Evolutionary conservation across 2,888 invertebrate species (phyloP).

Genomic region (Drosophila ustulata): DNA sequence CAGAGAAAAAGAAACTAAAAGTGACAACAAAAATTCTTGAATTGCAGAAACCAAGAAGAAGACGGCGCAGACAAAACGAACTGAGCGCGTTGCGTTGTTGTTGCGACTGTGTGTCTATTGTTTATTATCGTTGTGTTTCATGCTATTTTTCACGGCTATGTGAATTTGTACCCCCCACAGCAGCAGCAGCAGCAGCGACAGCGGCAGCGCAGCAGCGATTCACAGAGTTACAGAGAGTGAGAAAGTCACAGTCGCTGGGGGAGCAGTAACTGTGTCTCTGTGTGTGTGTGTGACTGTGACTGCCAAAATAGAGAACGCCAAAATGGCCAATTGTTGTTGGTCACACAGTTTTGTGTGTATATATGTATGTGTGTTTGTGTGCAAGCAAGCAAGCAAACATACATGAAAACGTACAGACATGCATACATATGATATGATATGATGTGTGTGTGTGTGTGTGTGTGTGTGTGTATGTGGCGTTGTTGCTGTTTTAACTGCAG

Average conservation of each 20-base stretch:
- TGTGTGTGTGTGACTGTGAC: constrained; percentile 36
- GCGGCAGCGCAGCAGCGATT: constrained; percentile 18
- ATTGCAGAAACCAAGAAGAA: constrained; percentile 22
- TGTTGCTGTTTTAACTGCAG: constrained; percentile 56
- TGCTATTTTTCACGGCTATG: constrained; percentile 65
- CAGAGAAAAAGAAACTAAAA: constrained; percentile 23
- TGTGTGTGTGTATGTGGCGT: constrained; percentile 36
- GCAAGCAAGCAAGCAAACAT: constrained; percentile 9
- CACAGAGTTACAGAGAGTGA: constrained; percentile 36
- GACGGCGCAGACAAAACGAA: constrained; percentile 30
- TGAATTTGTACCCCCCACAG: constrained; percentile 78
- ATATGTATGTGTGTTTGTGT: constrained; percentile 32
- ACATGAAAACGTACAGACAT: constrained; percentile 8
- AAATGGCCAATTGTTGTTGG: constrained; percentile 67
- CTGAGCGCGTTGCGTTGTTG: constrained; percentile 48
- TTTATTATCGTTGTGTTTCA: constrained; percentile 74
- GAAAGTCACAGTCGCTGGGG: constrained; percentile 58
- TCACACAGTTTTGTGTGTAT: constrained; percentile 55
- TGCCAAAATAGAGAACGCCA: constrained; percentile 70
- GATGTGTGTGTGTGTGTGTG: constrained; percentile 18
- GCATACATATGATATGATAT: constrained; percentile 17
- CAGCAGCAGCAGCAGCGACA: constrained; percentile 56
- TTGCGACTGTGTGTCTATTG: constrained; percentile 54
- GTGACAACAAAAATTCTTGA: constrained; percentile 38
- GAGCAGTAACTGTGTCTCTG: constrained; percentile 49